Evolutionary conservation across 2,888 invertebrate species (phyloP), one percentile per base, ranked within the genome.

Genomic region (Lepas anatifera): DNA sequence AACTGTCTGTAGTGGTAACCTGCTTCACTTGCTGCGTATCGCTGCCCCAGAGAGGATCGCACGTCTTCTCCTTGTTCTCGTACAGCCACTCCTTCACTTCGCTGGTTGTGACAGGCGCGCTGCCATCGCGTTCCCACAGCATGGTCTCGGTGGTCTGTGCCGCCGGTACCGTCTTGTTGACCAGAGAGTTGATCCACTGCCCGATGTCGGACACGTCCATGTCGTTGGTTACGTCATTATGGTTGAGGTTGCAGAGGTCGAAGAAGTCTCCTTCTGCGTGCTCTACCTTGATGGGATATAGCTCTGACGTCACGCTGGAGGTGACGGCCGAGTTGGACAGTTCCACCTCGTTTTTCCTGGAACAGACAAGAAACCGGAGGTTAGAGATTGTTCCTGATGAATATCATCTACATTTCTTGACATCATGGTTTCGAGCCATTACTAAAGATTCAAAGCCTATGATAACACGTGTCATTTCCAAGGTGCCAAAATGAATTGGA

Each of bases 11-110:
- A 27, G 66, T 66, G 1, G 66, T 66, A 7, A 66, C 41, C 25
- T 66, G 66, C 27, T 66, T 66, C 39, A 66, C 66, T 27, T 66
- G 66, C 66, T 66, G 66, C 25, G 66, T 66, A 39, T 41, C 66
- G 39, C 66, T 66, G 25, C 66, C 66, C 66, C 66, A 66, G 13
- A 66, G 66, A 11, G 66, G 66, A 18, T 66, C 66, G 39, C 66
- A 66, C 25, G 66, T 66, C 41, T 41, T 66, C 27, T 66, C 66
- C 41, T 66, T 66, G 66, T 66, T 66, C 41, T 66, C 66, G 39
- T 39, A 66, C 6, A 66, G 27, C 66, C 66, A 66, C 37, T 41
- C 41, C 27, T 66, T 66, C 39, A 66, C 39, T 39, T 66, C 66
- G 39, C 66, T n/a, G 16, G 66, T 16, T 37, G 39, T 66, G 37